A percentile compares a stretch with the other conserved stretches of the same genome.
Conservation (phyloP, 2,797 vertebrate genomes). For the Petrocephalus sullivani region DNA sequence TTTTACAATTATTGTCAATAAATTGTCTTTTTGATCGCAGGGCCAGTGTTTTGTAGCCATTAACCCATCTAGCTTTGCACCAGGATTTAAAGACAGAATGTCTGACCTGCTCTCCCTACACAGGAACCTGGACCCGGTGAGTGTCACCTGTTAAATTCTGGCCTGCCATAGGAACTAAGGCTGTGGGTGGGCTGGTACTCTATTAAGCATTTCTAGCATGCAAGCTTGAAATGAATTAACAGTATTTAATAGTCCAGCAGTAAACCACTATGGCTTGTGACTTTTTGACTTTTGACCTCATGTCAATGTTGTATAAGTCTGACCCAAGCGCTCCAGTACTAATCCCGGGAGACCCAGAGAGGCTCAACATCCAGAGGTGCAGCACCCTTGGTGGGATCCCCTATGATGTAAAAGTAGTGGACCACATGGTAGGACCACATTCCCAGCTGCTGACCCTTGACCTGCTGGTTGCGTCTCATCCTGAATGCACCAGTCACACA, state of each 20-base stretch:
- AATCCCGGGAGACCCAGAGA: slow-evolving; percentile 64
- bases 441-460: not conserved
- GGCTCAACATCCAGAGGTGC: slow-evolving; percentile 54
- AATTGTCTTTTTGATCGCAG: slow-evolving; percentile 37
- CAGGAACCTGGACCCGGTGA: slow-evolving; percentile 57
- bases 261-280: not conserved
- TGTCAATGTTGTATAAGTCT: slow-evolving; percentile 39
- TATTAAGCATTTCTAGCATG: not conserved
- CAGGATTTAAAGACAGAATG: slow-evolving; percentile 61
- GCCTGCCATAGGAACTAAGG: not conserved
- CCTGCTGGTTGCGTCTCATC: not conserved
- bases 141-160: slow-evolving; percentile 29
- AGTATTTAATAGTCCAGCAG: not conserved
- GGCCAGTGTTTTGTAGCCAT: slow-evolving; percentile 70
- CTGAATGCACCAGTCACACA: not conserved
- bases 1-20: not conserved
- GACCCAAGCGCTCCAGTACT: slow-evolving; percentile 47
- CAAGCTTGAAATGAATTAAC: not conserved
- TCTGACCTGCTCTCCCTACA: slow-evolving; percentile 62
- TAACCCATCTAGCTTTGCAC: slow-evolving; percentile 64
- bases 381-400: slow-evolving; percentile 57
- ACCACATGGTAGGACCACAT: slow-evolving; percentile 55
- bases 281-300: not conserved
- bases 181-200: not conserved
- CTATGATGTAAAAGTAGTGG: slow-evolving; percentile 62